Base-by-base conservation (phyloP, 2,797 vertebrate species). In the Chelon labrosus region DNA sequence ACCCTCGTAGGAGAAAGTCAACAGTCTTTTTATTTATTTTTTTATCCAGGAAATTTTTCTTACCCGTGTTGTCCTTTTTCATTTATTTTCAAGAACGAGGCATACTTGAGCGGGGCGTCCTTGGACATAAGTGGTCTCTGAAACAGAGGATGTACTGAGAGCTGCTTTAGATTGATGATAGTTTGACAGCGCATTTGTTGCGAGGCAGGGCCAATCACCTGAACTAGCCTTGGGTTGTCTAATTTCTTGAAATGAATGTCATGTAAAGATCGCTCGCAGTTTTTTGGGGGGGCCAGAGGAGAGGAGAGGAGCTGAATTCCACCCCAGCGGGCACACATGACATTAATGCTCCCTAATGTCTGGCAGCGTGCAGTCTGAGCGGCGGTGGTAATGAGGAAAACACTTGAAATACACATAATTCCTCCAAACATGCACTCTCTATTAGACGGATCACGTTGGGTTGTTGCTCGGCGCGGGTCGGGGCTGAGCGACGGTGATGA, bases 301-400 rank as follows among this genome's bases (percentile, higher is more conserved):
- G 31, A 49, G 50, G 64, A 84, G 68, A 73, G 25, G 37, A 71
- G 65, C 74, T 70, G 37, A 51, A 58, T 89, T 93, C 80, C 74
- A 62, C 79, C 35, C 74, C 83, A 72, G 71, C 80, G 85, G 78
- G 50, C 83, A 73, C 49, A 50, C 61, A 49, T 91, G 88, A 92
- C 77, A 78, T 67, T 93, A 70, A 93, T 88, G 84, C 71, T 57
- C 60, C 73, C 52, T 89, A 91, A 92, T 91, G 75, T 90, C 76
- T 82, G 70, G 65, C 74, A 83, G 65, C 64, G 59, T 75, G 69
- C 79, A 60, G 63, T 71, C 69, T 44, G 47, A 75, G 46, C 17
- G 67, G 73, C 46, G 41, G 57, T 41, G 16, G 46, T 90, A 90
- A 90, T 85, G 84, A 86, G 84, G 79, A 63, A 71, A 86, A 84